Evolutionary conservation across 2,888 invertebrate species (phyloP), one percentile per base, ranked within the genome.

Genomic region (Cantharis rustica): DNA sequence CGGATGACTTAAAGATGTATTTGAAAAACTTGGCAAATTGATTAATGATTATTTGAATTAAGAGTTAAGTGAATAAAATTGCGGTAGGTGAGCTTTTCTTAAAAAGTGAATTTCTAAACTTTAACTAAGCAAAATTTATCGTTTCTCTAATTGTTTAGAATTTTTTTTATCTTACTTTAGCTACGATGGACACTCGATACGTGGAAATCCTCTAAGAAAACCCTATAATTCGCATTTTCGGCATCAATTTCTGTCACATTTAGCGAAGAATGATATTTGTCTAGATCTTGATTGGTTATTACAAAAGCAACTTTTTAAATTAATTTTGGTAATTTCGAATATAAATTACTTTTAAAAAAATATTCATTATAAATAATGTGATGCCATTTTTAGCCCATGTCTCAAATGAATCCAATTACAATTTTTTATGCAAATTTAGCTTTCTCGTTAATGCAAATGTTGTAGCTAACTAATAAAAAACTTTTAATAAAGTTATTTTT

Each of bases 401-500:
- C 62, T 27, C 62, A 16, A 15, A 17, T 17, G 26, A 17, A 61
- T 23, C n/a, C 73, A 68, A 69, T 62, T 73, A 69, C 61, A 73
- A 69, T 73, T 68, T 73, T 73, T 73, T 68, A 73, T 73, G 68
- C 69, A 73, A 73, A 73, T 69, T 20, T 47, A 27, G 16, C 73
- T 61, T 69, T 31, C 73, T 68, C 68, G 73, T 73, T 68, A 68
- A 68, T 73, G 73, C 61, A 72, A 73, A 73, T 64, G 64, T 63
- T 66, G 23, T 71, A 72, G 11, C 72, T 66, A 72, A 47, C 47
- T 47, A 47, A 47, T 47, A 72, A 72, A 47, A 72, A 72, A 72
- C 72, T 72, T 72, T 72, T 66, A 72, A 66, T 66, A 66, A 66
- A 72, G 72, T 72, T 64, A 72, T 72, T 72, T 72, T 66, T 66